Percentiles rank a stretch among this genome's conserved stretches.
phyloP scores from a whole-genome alignment of 2,797 vertebrate species.

The Schizopygopsis pylzovi region DNA sequence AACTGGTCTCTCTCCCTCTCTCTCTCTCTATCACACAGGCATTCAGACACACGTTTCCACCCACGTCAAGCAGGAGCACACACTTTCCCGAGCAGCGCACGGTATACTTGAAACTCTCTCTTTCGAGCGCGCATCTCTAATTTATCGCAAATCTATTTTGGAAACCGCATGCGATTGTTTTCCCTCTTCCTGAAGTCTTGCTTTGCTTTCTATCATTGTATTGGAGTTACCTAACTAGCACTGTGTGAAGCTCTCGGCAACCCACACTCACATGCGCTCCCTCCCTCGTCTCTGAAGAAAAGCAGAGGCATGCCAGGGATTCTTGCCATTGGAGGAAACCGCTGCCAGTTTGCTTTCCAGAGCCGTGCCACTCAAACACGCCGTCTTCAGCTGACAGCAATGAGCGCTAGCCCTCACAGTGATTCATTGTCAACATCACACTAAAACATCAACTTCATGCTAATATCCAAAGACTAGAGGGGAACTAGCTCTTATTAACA shows the following conservation, averaged over 20 bases:
- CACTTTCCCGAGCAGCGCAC: conserved; percentile 33
- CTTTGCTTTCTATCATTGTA: conserved; percentile 54
- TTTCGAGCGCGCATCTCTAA: conserved; percentile 14
- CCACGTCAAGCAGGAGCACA: conserved; percentile 50
- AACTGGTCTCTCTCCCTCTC: conserved; percentile 38
- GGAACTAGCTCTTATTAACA: not conserved
- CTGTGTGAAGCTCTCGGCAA: conserved; percentile 64
- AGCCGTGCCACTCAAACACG: conserved; percentile 46
- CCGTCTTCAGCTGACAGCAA: conserved; percentile 49
- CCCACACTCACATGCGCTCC: conserved; percentile 63
- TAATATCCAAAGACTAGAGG: not conserved
- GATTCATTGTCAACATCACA: not conserved
- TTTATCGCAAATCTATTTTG: conserved; percentile 53
- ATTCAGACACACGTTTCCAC: conserved; percentile 47
- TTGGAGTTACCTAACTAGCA: conserved; percentile 69
- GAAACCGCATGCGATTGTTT: conserved; percentile 23
- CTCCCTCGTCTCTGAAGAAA: conserved; percentile 55
- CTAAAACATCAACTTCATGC: not conserved
- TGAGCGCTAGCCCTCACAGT: conserved; percentile 1
- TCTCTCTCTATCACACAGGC: conserved; percentile 33
- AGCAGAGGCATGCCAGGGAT: conserved; percentile 41
- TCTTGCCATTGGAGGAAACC: conserved; percentile 4
- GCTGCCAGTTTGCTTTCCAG: conserved; percentile 51
- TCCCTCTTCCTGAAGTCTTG: conserved; percentile 27
- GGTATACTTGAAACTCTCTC: conserved; percentile 29